A percentile compares a stretch with the other conserved stretches of the same genome.
Conservation (phyloP, 2,797 vertebrate species). For the Lithobates sylvaticus region DNA sequence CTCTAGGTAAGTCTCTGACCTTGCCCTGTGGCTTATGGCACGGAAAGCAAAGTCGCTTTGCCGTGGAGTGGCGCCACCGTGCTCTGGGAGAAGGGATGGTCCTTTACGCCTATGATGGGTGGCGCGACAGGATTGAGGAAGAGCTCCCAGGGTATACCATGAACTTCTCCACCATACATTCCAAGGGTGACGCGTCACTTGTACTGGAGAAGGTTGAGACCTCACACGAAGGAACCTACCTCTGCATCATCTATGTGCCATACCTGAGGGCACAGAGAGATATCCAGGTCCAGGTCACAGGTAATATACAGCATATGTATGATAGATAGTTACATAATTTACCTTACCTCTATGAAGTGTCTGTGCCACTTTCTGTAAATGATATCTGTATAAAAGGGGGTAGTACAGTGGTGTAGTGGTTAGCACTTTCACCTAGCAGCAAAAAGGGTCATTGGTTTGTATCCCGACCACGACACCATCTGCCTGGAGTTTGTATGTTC, state of each 20-base stretch:
- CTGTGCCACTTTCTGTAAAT: too few relatives aligned
- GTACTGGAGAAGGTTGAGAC: constrained; percentile 75
- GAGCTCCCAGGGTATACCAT: constrained; percentile 66
- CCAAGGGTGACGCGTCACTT: constrained; percentile 80
- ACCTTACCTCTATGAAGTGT: too few relatives aligned
- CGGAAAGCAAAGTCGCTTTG: constrained; percentile 74
- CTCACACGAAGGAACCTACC: constrained; percentile 81
- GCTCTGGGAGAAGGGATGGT: constrained; percentile 81
- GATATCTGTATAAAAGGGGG: too few relatives aligned
- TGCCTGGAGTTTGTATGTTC: too few relatives aligned
- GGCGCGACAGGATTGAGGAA: constrained; percentile 69
- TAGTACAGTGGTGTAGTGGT: too few relatives aligned
- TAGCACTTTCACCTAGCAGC: too few relatives aligned
- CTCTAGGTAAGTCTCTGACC: constrained; percentile 75
- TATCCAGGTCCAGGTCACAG: constrained; percentile 80
- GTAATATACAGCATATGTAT: constrained; percentile 65
- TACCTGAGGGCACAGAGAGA: constrained; percentile 84
- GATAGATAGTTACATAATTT: background rate
- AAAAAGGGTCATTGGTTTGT: too few relatives aligned
- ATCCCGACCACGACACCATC: too few relatives aligned
- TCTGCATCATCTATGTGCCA: constrained; percentile 84
- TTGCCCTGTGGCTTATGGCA: constrained; percentile 83
- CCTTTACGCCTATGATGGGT: constrained; percentile 82
- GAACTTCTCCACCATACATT: constrained; percentile 70
- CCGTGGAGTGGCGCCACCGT: constrained; percentile 89